A percentile compares a stretch with the other conserved stretches of the same genome.
Evolutionary conservation across 92 coral and sea anemone species (phyloP).

Genomic region (Plumapathes pennacea): DNA sequence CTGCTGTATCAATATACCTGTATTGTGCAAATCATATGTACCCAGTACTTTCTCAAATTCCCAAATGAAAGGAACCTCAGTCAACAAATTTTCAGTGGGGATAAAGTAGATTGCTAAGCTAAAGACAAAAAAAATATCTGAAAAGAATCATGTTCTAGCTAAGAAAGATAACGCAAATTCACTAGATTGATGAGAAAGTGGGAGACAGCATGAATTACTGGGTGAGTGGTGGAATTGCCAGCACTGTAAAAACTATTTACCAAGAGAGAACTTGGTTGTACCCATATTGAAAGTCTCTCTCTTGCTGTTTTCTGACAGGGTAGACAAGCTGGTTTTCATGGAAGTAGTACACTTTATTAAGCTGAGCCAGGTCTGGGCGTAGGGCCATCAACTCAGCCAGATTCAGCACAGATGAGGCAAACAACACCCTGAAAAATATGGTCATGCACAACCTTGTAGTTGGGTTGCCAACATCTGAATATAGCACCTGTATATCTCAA

Average conservation of each 20-base stretch:
- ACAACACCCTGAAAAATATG: constrained; percentile 59
- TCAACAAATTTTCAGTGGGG: too few species aligned
- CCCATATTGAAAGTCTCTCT: constrained; percentile 94
- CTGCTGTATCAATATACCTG: too few species aligned
- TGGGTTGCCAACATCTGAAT: too few species aligned
- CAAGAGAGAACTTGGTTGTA: constrained; percentile 89
- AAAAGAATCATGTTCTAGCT: too few species aligned
- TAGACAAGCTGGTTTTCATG: constrained; percentile 94
- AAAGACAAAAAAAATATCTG: too few species aligned
- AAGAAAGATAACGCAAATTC: background rate
- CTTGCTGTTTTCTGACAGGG: constrained; percentile 93
- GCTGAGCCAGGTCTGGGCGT: constrained; percentile 72
- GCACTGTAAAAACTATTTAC: constrained; percentile 50
- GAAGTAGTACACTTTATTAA: constrained; percentile 82
- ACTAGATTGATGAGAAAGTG: background rate
- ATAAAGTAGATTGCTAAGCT: too few species aligned
- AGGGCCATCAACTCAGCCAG: constrained; percentile 81
- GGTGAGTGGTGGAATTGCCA: too few species aligned
- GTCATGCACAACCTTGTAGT: too few species aligned
- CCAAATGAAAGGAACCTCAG: too few species aligned
- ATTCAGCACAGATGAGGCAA: constrained; percentile 88
- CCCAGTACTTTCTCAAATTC: too few species aligned
- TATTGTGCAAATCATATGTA: too few species aligned
- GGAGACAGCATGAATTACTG: background rate
- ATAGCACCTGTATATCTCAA: too few species aligned